Evolutionary conservation across 2,113 vertebrate genomes (phyloP), one percentile per base, ranked within the genome.

Genomic region (Micronycteris hirsuta): DNA sequence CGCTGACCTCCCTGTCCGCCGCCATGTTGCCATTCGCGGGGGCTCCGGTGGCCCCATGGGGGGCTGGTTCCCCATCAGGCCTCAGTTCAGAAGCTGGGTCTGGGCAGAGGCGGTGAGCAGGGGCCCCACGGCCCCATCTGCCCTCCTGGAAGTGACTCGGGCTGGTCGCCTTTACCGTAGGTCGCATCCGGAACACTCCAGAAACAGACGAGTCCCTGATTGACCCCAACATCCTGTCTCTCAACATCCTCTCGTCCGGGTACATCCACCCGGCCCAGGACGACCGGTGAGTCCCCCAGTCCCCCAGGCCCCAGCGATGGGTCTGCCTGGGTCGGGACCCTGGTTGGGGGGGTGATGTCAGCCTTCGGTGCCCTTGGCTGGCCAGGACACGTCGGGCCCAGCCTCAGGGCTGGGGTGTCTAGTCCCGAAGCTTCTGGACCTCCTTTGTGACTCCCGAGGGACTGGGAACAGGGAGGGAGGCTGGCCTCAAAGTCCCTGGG

Each of bases 191-290:
- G 87, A 99, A 99, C 98, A 99, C 99, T 1, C 99, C 99, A 0
- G 99, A 99, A 98, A 98, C 99, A 0, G 99, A 99, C 0, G 99
- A 99, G 94, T 99, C 99, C 54, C 98, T 99, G 96, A 99, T 99
- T 0, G 99, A 99, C 96, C 99, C 99, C 89, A 99, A 99, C 97
- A 99, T 99, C 94, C 97, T 99, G 31, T 99, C 99, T 33, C 98
- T 99, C 94, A 99, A 99, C 98, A 99, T 99, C 97, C 98, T 99
- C 24, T 99, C 99, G 2, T 98, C 99, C 0, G 99, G 99, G 28
- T 99, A 99, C 89, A 98, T 99, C 93, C 98, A 98, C 56, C 99
- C 99, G 3, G 97, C 99, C 85, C 99, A 99, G 67, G 99, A 99
- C 0, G 99, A 99, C 98, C 98, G 99, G 99, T 99, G 98, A 70